Base-by-base conservation (phyloP, 2,888 invertebrate species). In the Nebria salina region DNA sequence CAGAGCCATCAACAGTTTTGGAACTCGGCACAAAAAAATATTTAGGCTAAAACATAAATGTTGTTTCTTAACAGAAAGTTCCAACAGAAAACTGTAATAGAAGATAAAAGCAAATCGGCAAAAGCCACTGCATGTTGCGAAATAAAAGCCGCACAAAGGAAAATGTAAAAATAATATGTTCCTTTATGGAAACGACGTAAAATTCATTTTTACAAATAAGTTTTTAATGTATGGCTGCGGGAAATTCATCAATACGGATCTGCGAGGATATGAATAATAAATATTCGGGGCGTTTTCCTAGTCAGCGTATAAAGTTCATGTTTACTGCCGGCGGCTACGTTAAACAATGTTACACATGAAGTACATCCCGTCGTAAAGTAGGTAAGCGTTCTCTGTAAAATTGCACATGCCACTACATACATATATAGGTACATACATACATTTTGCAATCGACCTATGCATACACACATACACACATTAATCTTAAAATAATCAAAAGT, bases 271-370 rank as follows among this genome's bases (percentile, higher is more conserved):
- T 79, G 79, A 79, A 79, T 79, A 79, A 79, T 79, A 79, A 79
- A 79, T 68, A 66, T 34, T 7, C 42, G 72, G 73, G 34, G 79
- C 65, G 68, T 79, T 66, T 68, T 54, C 74, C 5, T n/a, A n/a
- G 15, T 25, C 73, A 42, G 34, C 75, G 26, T 72, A 65, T 78
- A 78, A 78, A 78, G 65, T 65, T 78, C 41, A 73, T 78, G 80
- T 80, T 65, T 80, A 80, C 42, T 75, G 75, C 78, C 65, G 65
- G 73, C 78, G 73, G 65, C 78, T 64, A 54, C 78, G 78, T 64
- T 78, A 78, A 80, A 80, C 80, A 80, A 72, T 80, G 80, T 80
- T 80, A 80, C 80, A 79, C 79, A 80, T 80, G 79, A 80, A 80
- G 68, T 75, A 80, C 75, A 75, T 80, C 73, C 78, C 72, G 42